Evolutionary conservation across 30 jellyfish, hydroid and myxozoan species (phyloP), one percentile per base, ranked within the genome.

Genomic region (Hydractinia symbiolongicarpus): DNA sequence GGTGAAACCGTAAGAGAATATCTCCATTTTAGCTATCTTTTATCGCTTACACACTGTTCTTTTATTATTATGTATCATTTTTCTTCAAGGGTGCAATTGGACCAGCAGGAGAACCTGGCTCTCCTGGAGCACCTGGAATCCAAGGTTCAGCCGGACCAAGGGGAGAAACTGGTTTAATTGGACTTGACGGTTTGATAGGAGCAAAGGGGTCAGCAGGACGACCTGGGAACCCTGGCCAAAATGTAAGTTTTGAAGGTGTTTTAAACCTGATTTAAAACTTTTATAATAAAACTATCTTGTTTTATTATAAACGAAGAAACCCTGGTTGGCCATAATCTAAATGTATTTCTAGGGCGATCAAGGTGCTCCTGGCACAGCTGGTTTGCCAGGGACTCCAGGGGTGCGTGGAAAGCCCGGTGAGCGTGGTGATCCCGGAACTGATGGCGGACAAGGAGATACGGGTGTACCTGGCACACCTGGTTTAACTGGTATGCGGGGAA

Each of bases 381-480:
- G 97, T 15, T 66, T 10, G 11, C 86, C 89, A 30, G 97, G 97
- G n/a, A 7, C 77, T 7, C 81, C 91, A 13, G 97, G 97, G 67
- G 88, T 75, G 21, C 85, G 75, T 55, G 99, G 99, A 73, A 54
- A 55, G 13, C 70, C 90, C 21, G 90, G 85, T 9, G 10, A 7
- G 4, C 77, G 30, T 64, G 74, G 74, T 17, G n/a, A 21, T 17
- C 60, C 67, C 79, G 71, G 96, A 88, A 82, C 85, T 86, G 50
- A 77, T 82, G 44, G 44, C 54, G 79, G 44, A 61, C 83, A 85
- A 5, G 97, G 97, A 20, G 77, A 17, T 11, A 82, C 89, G 17
- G 97, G 97, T 13, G 14, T 72, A 4, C 81, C 91, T 16, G 97
- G 97, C 68, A 86, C 68, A 49, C 85, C 82, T 55, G 99, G 99